A percentile compares a stretch with the other conserved stretches of the same genome.
phyloP scores from a whole-genome alignment of 2,113 vertebrate genomes.

The Hippocampus mohnikei region DNA sequence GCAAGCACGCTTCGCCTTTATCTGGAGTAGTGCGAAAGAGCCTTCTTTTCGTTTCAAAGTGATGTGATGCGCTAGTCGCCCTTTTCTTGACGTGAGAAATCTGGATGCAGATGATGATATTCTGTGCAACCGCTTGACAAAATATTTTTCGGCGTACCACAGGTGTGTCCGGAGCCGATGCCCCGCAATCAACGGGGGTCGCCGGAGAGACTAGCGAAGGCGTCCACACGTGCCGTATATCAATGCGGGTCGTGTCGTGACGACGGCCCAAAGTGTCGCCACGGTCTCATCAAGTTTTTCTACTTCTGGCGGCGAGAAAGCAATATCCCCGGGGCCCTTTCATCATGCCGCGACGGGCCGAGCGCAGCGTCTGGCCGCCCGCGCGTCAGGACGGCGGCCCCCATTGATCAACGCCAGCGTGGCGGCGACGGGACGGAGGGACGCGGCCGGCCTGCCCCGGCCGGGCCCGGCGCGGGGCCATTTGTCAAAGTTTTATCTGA shows the following conservation, averaged over 20 bases:
- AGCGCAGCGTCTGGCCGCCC: constrained; percentile 49
- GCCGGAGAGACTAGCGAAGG: no score
- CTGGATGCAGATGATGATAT: no score
- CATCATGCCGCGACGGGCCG: constrained; percentile 72
- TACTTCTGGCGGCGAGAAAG: constrained; percentile 53
- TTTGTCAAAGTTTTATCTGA: constrained; percentile 99
- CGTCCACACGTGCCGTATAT: neutral
- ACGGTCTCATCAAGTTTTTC: constrained; percentile 72
- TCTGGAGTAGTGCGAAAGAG: no score
- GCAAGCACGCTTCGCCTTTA: no score
- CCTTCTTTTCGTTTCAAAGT: no score
- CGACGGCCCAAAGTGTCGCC: constrained; percentile 33
- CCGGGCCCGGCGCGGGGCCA: constrained; percentile 71
- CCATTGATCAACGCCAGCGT: constrained; percentile 84
- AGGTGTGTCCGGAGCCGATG: no score
- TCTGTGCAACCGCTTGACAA: no score
- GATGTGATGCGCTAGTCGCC: no score
- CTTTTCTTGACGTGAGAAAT: no score
- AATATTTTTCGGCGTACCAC: no score
- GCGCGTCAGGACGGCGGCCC: constrained; percentile 58
- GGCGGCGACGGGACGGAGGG: constrained; percentile 75
- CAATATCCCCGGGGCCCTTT: constrained; percentile 80
- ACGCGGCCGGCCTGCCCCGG: constrained; percentile 65
- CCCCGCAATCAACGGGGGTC: no score
- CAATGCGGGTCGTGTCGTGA: neutral